These are phyloP conservation scores for Triplophysa rosa DNA, from an alignment of 2,113 vertebrate species.

Conservation along the genomic window DNA sequence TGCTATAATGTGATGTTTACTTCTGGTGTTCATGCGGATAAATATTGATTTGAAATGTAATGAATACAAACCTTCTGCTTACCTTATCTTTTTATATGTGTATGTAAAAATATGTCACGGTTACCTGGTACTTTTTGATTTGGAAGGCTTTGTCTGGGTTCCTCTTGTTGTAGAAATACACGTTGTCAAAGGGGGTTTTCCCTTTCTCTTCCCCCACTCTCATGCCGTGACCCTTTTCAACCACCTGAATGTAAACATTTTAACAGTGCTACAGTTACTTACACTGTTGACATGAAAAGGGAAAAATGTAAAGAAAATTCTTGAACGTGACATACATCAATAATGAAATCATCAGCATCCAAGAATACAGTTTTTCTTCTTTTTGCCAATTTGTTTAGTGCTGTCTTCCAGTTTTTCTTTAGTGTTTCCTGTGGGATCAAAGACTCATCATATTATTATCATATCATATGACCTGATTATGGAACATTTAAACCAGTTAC, in stretches of 20 bases:
- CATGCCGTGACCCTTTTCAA: conserved; percentile 91
- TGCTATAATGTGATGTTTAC: too few species aligned
- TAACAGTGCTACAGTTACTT: not conserved
- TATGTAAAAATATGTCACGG: too few species aligned
- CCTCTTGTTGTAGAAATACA: conserved; percentile 88
- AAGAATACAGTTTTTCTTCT: conserved; percentile 51
- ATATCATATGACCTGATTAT: too few species aligned
- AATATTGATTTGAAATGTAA: not conserved
- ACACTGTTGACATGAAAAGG: not conserved
- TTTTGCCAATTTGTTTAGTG: conserved; percentile 64
- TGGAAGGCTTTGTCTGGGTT: conserved; percentile 73
- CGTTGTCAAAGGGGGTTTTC: conserved; percentile 85
- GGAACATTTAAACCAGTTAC: not conserved
- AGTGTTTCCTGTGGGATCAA: conserved; percentile 60
- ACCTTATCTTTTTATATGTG: too few species aligned
- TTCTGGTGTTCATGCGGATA: too few species aligned
- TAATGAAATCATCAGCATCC: conserved; percentile 81
- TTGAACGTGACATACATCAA: conserved; percentile 74
- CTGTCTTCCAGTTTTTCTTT: conserved; percentile 59
- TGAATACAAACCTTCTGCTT: too few species aligned
- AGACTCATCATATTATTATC: not conserved
- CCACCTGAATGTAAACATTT: conserved; percentile 70
- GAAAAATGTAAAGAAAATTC: not conserved
- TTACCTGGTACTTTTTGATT: conserved; percentile 87
- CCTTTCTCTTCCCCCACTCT: conserved; percentile 62